phyloP scores from a whole-genome alignment of 2,797 vertebrate genomes.

The Macrochelys suwanniensis region DNA sequence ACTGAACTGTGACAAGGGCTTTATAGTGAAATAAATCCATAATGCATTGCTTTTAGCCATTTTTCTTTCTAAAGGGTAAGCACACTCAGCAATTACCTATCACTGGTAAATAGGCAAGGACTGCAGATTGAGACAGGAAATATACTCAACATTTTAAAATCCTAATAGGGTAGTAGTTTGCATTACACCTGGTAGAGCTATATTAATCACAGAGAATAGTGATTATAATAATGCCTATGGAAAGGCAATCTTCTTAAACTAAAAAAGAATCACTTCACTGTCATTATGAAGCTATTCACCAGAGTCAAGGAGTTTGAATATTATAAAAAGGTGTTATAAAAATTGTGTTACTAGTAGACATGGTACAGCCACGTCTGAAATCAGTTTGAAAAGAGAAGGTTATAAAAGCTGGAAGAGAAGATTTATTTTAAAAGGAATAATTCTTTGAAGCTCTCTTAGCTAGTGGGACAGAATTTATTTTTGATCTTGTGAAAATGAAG shows the following conservation, averaged over 20 bases:
- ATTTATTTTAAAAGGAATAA: constrained; percentile 25
- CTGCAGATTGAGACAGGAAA: rapidly evolving
- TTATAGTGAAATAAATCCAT: not conserved
- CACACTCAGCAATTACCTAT: not conserved
- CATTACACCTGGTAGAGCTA: not conserved
- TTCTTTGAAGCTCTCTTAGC: constrained; percentile 5
- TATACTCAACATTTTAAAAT: not conserved
- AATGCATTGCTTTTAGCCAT: not conserved
- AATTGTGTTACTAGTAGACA: not conserved
- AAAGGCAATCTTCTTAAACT: constrained; percentile 30
- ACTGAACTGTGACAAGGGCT: not conserved
- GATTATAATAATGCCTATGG: not conserved
- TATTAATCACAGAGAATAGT: not conserved
- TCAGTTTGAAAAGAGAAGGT: not conserved
- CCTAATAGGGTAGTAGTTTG: not conserved
- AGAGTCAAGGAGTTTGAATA: not conserved
- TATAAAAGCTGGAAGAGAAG: not conserved
- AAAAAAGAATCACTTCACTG: not conserved
- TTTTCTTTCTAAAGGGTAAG: not conserved
- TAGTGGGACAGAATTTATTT: constrained; percentile 5
- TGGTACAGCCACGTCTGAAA: constrained; percentile 3
- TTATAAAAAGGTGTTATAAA: constrained; percentile 13
- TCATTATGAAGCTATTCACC: constrained; percentile 17
- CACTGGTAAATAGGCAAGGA: not conserved
- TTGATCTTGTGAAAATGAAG: constrained; percentile 21